Percentiles rank a stretch among this genome's conserved stretches.
Conservation (phyloP, 2,888 invertebrate genomes). For the Limnephilus marmoratus region DNA sequence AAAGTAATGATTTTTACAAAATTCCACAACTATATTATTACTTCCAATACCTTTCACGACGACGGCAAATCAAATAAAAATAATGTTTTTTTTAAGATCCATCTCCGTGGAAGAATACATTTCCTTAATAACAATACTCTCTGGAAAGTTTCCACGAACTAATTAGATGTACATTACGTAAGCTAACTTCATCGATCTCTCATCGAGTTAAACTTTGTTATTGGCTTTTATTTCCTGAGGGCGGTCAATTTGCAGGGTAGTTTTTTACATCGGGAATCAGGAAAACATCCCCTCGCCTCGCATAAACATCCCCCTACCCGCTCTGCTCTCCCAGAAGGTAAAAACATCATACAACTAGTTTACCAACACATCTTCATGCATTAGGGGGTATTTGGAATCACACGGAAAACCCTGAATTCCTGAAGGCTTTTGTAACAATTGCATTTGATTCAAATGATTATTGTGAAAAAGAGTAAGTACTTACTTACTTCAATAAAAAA, state of each 20-base stretch:
- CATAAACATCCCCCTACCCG: neutral
- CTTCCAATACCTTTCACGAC: neutral
- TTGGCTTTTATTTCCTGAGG: neutral
- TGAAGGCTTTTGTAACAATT: neutral
- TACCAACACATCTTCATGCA: neutral
- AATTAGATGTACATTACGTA: neutral
- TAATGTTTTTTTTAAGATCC: neutral
- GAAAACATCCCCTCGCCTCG: neutral
- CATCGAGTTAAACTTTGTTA: neutral
- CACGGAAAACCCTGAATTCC: neutral
- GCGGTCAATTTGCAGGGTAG: neutral
- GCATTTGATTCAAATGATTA: neutral
- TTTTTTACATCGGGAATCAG: neutral
- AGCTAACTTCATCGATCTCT: neutral
- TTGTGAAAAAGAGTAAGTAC: too few relatives aligned
- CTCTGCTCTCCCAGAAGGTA: neutral
- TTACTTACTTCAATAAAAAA: too few relatives aligned
- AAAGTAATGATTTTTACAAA: too few relatives aligned
- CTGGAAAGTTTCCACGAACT: neutral
- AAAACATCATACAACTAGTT: neutral
- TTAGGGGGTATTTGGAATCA: neutral
- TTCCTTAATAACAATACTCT: neutral
- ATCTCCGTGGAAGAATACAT: neutral
- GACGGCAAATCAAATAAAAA: neutral
- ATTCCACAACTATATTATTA: neutral